Evolutionary conservation across 2,113 vertebrate species (phyloP).

Genomic region (Pachyramphus minor): DNA sequence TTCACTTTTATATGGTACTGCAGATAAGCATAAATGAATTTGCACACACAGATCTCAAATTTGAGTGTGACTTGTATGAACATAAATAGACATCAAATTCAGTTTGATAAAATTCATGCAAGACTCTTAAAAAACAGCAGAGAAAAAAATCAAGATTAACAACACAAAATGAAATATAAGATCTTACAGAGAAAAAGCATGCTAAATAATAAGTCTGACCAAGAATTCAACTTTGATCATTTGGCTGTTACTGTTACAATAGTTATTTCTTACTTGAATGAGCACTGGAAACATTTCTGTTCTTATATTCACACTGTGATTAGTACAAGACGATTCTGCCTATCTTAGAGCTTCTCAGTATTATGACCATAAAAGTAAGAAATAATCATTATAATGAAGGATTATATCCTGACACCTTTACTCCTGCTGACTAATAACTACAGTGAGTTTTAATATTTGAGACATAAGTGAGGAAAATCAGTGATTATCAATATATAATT

Average conservation of each 20-base stretch:
- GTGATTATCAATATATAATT: background rate
- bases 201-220: background rate
- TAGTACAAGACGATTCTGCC: background rate
- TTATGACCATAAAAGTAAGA: background rate
- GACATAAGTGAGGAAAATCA: background rate
- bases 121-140: background rate
- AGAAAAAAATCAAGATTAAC: background rate
- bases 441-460: background rate
- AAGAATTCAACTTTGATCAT: background rate
- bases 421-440: background rate
- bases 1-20: background rate
- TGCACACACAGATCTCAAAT: background rate
- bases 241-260: background rate
- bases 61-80: background rate
- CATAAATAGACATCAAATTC: background rate
- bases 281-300: background rate
- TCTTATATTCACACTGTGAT: background rate
- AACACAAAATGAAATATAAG: background rate
- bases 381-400: background rate
- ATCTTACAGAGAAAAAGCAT: background rate
- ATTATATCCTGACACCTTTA: background rate
- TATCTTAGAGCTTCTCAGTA: background rate
- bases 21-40: background rate
- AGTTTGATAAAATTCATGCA: background rate
- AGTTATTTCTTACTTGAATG: background rate